Evolutionary conservation across 2,113 vertebrate genomes (phyloP).

Genomic region (Panthera leo): DNA sequence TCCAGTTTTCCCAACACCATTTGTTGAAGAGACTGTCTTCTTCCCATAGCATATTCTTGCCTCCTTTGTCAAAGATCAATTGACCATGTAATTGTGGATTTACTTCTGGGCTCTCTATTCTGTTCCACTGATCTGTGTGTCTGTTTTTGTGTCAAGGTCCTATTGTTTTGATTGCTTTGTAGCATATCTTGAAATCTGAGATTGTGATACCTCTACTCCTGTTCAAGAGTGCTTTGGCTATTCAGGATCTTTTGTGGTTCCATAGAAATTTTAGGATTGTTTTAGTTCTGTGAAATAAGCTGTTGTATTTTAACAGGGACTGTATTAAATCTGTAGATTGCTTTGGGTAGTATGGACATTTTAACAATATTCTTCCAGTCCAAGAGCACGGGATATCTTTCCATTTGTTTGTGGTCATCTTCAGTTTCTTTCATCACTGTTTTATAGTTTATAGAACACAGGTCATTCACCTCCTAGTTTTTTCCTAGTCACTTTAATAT

Average conservation of each 20-base stretch:
- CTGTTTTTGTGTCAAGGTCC: neutral
- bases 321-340: neutral
- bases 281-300: neutral
- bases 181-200: neutral
- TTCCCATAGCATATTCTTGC: neutral
- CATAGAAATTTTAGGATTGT: neutral
- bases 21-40: neutral
- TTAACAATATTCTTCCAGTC: neutral
- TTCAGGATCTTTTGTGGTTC: neutral
- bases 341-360: neutral
- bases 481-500: neutral
- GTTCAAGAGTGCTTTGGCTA: neutral
- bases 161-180: neutral
- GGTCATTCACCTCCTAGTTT: neutral
- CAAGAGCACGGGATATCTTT: neutral
- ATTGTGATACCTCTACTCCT: neutral
- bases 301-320: neutral
- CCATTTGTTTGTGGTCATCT: neutral
- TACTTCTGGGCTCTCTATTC: neutral
- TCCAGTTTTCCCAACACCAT: neutral
- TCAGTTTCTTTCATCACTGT: neutral
- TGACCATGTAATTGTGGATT: neutral
- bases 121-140: neutral
- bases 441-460: neutral
- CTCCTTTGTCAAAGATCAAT: neutral